Evolutionary conservation across 2,797 vertebrate genomes (phyloP).

Genomic region (Xerus rutilus): DNA sequence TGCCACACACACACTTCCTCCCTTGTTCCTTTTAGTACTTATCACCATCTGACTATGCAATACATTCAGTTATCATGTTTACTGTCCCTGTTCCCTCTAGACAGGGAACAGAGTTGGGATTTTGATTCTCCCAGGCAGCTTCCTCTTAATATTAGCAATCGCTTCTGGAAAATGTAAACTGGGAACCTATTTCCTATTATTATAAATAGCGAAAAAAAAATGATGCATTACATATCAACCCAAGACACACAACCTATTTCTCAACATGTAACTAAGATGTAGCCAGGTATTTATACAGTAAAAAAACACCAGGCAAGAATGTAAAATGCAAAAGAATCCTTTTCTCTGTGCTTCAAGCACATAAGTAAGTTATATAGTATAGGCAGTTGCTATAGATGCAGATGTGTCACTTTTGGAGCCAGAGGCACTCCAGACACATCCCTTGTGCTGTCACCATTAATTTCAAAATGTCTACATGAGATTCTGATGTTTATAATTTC

Average conservation of each 20-base stretch:
- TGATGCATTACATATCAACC: background rate
- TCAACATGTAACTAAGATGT: background rate
- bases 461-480: slow-evolving; percentile 23
- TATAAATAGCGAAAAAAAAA: background rate
- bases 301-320: background rate
- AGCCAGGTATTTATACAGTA: background rate
- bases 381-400: background rate
- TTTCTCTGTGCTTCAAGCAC: background rate
- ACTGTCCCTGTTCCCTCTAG: background rate
- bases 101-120: background rate
- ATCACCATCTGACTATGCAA: background rate
- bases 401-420: background rate
- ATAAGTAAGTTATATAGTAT: background rate
- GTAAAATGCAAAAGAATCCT: background rate
- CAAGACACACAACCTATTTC: slow-evolving; percentile 41
- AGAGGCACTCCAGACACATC: background rate
- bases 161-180: slow-evolving; percentile 50
- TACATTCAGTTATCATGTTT: background rate
- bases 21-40: background rate
- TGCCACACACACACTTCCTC: too few species aligned
- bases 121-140: background rate
- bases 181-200: slow-evolving; percentile 11
- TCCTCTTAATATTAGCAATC: background rate
- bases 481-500: slow-evolving; percentile 14
- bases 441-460: background rate